Evolutionary conservation across 2,113 vertebrate genomes (phyloP).

Genomic region (Psammodynastes pulverulentus): DNA sequence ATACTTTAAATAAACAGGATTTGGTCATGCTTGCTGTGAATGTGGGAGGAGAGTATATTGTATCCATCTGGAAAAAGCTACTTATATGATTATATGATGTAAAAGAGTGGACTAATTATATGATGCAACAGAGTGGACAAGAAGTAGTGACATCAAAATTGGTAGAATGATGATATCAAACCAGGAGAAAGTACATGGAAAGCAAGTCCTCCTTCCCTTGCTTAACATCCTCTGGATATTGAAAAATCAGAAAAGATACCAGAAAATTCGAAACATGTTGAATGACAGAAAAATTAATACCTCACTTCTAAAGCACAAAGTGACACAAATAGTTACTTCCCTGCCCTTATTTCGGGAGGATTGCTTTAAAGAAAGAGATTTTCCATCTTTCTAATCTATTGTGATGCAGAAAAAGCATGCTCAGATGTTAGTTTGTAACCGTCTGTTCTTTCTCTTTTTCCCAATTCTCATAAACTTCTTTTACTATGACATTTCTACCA

Average conservation of each 20-base stretch:
- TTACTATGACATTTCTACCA: not conserved
- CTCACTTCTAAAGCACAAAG: not conserved
- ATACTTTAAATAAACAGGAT: not conserved
- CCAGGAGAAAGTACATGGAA: too few species aligned
- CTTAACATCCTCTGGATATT: not conserved
- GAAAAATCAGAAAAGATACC: not conserved
- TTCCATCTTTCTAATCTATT: not conserved
- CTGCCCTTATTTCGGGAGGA: not conserved
- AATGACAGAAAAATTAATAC: not conserved
- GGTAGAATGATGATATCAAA: not conserved
- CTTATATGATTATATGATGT: not conserved
- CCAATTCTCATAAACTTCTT: not conserved
- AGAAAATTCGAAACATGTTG: not conserved
- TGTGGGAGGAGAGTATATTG: not conserved
- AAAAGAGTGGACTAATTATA: not conserved
- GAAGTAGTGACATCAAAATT: not conserved
- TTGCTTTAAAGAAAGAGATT: not conserved
- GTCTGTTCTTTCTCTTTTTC: not conserved
- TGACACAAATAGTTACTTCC: not conserved
- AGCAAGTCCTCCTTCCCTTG: too few species aligned
- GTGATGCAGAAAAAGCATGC: not conserved
- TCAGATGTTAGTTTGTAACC: not conserved
- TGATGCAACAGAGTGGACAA: not conserved
- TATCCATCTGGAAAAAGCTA: not conserved
- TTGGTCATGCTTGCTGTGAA: not conserved